phyloP scores from a whole-genome alignment of 2,113 vertebrate genomes.

The Eurystomus gularis region DNA sequence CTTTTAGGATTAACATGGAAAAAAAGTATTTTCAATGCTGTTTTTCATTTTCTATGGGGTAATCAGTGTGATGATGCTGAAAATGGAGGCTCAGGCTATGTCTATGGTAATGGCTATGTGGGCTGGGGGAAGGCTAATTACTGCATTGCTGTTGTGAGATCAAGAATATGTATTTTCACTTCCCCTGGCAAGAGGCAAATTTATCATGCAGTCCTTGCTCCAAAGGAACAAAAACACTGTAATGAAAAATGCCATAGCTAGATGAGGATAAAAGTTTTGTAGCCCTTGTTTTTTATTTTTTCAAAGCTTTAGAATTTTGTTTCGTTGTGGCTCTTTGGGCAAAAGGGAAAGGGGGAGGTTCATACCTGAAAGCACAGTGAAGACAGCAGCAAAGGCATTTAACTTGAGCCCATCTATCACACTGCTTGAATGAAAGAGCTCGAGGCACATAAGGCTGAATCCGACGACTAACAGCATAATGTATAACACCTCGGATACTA shows the following conservation, averaged over 20 bases:
- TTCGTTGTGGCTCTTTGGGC: not conserved
- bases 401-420: constrained; percentile 97
- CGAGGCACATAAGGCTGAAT: constrained; percentile 97
- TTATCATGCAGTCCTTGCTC: not conserved
- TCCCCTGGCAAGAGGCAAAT: not conserved
- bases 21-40: not conserved
- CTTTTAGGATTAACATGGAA: not conserved
- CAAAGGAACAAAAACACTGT: not conserved
- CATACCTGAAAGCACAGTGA: constrained; percentile 96
- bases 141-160: not conserved
- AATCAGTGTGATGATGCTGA: not conserved
- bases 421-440: constrained; percentile 94
- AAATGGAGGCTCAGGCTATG: not conserved
- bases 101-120: not conserved
- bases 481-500: constrained; percentile 95
- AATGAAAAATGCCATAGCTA: not conserved
- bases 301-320: not conserved
- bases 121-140: not conserved
- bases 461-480: constrained; percentile 94
- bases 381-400: constrained; percentile 96
- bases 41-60: not conserved
- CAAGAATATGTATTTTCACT: not conserved
- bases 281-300: not conserved
- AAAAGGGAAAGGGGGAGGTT: not conserved
- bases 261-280: not conserved